phyloP scores from a whole-genome alignment of 2,797 vertebrate genomes.

The Meda fulgida region DNA sequence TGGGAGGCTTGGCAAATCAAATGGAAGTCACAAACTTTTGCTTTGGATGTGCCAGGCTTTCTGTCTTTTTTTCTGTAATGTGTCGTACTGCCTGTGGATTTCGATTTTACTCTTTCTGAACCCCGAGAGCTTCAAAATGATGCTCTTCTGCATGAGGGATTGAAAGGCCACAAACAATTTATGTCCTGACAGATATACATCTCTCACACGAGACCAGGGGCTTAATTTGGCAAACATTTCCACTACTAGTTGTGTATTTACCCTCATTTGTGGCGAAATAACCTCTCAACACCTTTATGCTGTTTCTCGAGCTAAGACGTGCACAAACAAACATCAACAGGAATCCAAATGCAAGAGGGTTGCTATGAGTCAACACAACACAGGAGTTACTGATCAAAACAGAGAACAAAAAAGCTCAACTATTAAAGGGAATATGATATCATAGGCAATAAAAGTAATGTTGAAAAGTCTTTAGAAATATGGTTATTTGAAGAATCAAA shows the following conservation, averaged over 20 bases:
- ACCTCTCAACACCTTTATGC: background rate
- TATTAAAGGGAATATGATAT: conserved; percentile 24
- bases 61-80: background rate
- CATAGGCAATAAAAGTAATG: background rate
- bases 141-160: background rate
- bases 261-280: conserved; percentile 7
- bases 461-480: background rate
- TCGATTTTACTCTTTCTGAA: background rate
- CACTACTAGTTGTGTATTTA: background rate
- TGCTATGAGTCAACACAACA: background rate
- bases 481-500: background rate
- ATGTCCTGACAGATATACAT: background rate
- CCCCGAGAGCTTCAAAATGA: background rate
- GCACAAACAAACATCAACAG: conserved; percentile 8
- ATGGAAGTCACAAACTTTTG: conserved; percentile 33
- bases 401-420: background rate
- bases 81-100: conserved; percentile 17
- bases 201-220: conserved; percentile 5
- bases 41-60: conserved; percentile 1
- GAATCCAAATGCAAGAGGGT: background rate
- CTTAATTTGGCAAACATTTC: background rate
- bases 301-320: background rate
- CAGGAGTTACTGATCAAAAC: conserved; percentile 7
- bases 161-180: background rate
- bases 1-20: conserved; percentile 39